Conservation (phyloP, 2,888 invertebrate genomes). For the Lasioglossum zephyrum region DNA sequence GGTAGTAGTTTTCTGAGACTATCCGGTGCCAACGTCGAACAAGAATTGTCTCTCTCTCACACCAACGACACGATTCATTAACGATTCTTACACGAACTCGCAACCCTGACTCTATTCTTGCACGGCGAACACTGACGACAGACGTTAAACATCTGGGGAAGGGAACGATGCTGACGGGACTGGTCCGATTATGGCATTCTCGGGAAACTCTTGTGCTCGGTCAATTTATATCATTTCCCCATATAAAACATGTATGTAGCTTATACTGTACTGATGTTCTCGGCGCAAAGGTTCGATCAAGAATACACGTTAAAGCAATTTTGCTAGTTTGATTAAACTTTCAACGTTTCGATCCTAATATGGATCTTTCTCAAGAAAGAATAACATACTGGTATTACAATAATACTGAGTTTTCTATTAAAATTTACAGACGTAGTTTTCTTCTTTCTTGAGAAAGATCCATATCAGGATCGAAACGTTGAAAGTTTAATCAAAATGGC, state of each 20-base stretch:
- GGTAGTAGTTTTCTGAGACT: constrained; percentile 6
- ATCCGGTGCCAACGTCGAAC: constrained; percentile 16
- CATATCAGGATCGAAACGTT: no score
- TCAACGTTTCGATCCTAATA: no score
- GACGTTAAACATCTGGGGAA: constrained; percentile 12
- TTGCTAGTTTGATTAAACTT: no score
- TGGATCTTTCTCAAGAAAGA: no score
- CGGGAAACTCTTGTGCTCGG: neutral
- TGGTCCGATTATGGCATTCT: neutral
- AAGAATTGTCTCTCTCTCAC: constrained; percentile 36
- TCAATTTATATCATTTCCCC: neutral
- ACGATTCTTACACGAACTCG: constrained; percentile 44
- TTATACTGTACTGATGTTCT: no score
- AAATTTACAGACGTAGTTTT: no score
- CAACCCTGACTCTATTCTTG: constrained; percentile 22
- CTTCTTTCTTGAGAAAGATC: no score
- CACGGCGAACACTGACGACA: constrained; percentile 13
- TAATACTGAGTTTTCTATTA: no score
- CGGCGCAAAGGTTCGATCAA: no score
- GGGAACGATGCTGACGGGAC: neutral
- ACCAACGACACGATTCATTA: constrained; percentile 57
- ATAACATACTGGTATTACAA: no score
- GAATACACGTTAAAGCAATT: no score
- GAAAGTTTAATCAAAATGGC: no score
- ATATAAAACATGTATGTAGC: neutral